Conservation (phyloP, 1,140 invertebrate species). For the Zophobas atratus region DNA sequence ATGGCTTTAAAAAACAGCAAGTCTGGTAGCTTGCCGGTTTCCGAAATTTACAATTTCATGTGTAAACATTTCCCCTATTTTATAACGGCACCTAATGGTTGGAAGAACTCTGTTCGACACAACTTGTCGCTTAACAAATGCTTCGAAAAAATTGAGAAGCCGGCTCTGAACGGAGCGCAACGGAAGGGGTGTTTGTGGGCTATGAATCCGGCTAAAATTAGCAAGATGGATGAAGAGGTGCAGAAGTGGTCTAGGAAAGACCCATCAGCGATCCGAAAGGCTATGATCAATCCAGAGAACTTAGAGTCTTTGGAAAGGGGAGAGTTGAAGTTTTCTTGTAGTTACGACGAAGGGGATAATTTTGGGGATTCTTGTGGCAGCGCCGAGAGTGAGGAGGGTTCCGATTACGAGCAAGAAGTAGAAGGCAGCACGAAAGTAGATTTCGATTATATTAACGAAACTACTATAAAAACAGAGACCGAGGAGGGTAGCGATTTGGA, state of each 20-base stretch:
- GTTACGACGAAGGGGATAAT: conserved; percentile 64
- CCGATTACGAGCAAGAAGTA: conserved; percentile 67
- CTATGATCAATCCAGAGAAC: conserved; percentile 93
- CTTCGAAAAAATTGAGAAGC: conserved; percentile 98
- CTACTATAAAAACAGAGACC: conserved; percentile 54
- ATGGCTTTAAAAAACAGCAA: conserved; percentile 97
- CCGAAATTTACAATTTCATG: conserved; percentile 99
- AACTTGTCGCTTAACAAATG: conserved; percentile 97
- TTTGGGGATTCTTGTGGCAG: conserved; percentile 69
- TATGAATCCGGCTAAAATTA: conserved; percentile 93
- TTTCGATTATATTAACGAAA: conserved; percentile 24
- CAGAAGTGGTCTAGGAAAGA: conserved; percentile 97
- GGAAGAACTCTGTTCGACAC: conserved; percentile 98
- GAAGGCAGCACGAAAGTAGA: conserved; percentile 68
- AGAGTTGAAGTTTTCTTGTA: conserved; percentile 82
- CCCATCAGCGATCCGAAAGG: conserved; percentile 85
- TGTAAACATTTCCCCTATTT: conserved; percentile 99
- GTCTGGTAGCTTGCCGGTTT: conserved; percentile 94
- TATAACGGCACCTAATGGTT: conserved; percentile 96
- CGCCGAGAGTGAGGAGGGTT: conserved; percentile 70
- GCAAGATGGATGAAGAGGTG: conserved; percentile 98
- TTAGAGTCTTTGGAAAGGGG: conserved; percentile 86
- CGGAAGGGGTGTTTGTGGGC: conserved; percentile 96
- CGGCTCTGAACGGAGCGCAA: conserved; percentile 84
- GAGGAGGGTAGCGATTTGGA: conserved; percentile 70